These are phyloP conservation scores for Tenebrosternarchus preto DNA, from an alignment of 2,113 vertebrate genomes.

Conservation along the genomic window DNA sequence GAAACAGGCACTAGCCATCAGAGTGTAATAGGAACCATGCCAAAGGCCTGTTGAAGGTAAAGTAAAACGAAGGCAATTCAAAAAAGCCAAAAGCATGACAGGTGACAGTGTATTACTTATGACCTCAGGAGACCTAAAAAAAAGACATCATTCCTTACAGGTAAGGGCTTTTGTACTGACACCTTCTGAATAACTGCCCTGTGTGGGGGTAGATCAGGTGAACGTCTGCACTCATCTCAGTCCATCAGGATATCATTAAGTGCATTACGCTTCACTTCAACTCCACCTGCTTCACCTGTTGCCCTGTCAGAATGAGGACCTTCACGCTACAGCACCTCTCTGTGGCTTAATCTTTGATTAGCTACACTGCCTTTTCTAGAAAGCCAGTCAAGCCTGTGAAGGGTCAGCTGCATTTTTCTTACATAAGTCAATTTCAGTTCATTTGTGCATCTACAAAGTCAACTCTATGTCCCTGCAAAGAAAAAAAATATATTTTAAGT, in stretches of 20 bases:
- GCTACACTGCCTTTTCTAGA: conserved; percentile 15
- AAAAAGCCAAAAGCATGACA: background rate
- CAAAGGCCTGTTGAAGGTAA: background rate
- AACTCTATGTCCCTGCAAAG: conserved; percentile 6
- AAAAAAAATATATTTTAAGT: background rate
- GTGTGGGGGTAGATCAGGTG: background rate
- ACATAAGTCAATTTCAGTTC: background rate
- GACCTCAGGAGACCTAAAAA: background rate
- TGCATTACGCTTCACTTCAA: conserved; percentile 22
- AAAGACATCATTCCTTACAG: background rate
- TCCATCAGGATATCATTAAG: conserved; percentile 34
- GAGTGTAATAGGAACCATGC: background rate
- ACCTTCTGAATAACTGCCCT: no score
- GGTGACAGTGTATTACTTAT: background rate
- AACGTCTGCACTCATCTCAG: background rate
- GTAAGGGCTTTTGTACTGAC: background rate
- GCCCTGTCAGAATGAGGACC: conserved; percentile 24
- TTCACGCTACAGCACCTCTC: conserved; percentile 37
- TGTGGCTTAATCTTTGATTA: conserved; percentile 29
- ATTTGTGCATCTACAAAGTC: conserved; percentile 19
- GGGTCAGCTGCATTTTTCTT: background rate
- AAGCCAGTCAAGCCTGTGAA: conserved; percentile 35
- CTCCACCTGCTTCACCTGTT: conserved; percentile 40
- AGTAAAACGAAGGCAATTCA: background rate
- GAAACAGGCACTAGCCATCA: background rate